Percentiles rank a stretch among this genome's conserved stretches.
These are phyloP conservation scores for Ethmia dodecea DNA, from an alignment of 2,888 invertebrate species.

Conservation along the genomic window DNA sequence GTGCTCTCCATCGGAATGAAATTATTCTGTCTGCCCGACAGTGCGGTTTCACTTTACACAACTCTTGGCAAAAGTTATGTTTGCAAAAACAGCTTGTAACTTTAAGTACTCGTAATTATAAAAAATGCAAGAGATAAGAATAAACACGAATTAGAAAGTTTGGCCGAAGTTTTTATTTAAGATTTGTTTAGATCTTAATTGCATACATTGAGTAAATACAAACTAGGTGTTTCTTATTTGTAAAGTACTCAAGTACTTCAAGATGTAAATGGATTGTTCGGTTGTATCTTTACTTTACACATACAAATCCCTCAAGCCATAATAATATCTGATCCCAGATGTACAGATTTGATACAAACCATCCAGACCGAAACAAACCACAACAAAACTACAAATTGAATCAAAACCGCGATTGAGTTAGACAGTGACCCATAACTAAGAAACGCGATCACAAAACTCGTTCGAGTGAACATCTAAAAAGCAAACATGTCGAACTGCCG, in stretches of 20 bases:
- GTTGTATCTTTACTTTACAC: too few relatives aligned
- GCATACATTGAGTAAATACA: too few relatives aligned
- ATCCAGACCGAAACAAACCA: slow-evolving; percentile 19
- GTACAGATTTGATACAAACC: too few relatives aligned
- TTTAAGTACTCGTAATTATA: neutral
- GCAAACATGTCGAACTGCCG: slow-evolving; percentile 53
- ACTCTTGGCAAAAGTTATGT: neutral
- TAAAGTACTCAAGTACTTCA: too few relatives aligned
- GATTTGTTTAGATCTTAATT: too few relatives aligned
- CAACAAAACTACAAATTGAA: slow-evolving; percentile 37
- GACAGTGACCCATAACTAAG: slow-evolving; percentile 44
- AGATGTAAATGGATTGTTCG: too few relatives aligned
- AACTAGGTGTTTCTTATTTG: too few relatives aligned
- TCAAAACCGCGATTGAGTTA: slow-evolving; percentile 37
- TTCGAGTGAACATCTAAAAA: slow-evolving; percentile 49
- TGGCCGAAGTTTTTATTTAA: too few relatives aligned
- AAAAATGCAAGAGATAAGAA: neutral
- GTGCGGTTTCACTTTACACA: slow-evolving; percentile 17
- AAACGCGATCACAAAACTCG: slow-evolving; percentile 31
- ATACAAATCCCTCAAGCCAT: too few relatives aligned
- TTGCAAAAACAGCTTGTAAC: neutral
- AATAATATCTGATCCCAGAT: too few relatives aligned
- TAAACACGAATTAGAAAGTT: too few relatives aligned
- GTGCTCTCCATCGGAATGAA: slow-evolving; percentile 55
- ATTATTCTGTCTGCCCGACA: slow-evolving; percentile 35